phyloP scores from a whole-genome alignment of 2,113 vertebrate species.

The Oreotrochilus melanogaster region DNA sequence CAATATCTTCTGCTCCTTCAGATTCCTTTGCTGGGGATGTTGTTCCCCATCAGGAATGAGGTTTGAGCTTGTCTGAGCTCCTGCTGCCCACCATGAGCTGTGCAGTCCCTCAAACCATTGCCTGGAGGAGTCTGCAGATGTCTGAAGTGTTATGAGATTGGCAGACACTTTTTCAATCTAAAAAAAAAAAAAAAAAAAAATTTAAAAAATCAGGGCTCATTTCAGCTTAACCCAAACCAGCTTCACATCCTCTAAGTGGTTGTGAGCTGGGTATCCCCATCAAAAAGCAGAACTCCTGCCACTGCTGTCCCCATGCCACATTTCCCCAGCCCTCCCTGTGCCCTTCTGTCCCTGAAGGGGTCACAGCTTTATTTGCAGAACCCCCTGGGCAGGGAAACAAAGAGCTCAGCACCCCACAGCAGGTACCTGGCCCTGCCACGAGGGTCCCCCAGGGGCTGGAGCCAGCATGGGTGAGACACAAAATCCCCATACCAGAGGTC shows the following conservation, averaged over 20 bases:
- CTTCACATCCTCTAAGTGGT: accelerated
- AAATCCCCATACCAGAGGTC: not conserved
- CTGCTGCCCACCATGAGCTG: not conserved
- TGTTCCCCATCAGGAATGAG: not conserved
- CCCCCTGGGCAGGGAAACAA: not conserved
- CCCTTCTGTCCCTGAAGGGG: not conserved
- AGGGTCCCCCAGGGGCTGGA: accelerated
- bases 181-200: not conserved
- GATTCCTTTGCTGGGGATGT: not conserved
- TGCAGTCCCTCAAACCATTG: not conserved
- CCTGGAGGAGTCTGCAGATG: not conserved
- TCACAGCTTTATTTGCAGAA: not conserved
- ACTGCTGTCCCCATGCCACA: not conserved
- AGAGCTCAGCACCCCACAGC: not conserved
- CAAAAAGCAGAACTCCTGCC: not conserved
- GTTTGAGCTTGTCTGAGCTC: not conserved
- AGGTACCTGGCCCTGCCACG: not conserved
- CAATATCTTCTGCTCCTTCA: not conserved
- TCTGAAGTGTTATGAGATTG: not conserved
- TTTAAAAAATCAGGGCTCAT: not conserved
- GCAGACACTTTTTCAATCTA: not conserved
- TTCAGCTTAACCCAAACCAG: not conserved
- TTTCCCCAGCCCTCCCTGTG: not conserved
- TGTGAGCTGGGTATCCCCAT: not conserved
- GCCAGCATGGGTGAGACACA: not conserved